Base-by-base conservation (phyloP, 2,888 invertebrate genomes). In the Odontomyia ornata region DNA sequence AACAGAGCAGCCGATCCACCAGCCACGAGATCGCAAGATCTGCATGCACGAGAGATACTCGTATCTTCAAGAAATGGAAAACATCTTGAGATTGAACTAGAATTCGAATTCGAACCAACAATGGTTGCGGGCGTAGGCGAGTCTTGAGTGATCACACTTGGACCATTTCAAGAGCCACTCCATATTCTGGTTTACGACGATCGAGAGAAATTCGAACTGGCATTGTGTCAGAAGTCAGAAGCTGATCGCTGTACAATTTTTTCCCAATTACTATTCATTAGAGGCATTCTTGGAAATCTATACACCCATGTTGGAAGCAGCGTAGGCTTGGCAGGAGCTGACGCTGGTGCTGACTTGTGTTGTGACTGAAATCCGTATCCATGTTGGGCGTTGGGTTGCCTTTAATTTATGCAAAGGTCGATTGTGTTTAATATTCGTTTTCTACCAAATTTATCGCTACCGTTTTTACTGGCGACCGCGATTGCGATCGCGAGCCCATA, bases 141-240 rank as follows among this genome's bases (percentile, higher is more conserved):
- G 73, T n/a, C 60, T 73, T 60, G 52, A 73, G 73, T 73, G 73
- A 73, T 73, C 73, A 73, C 73, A 73, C 73, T 73, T 73, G 73
- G 72, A 21, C 73, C 73, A 36, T 60, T 73, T 73, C 57, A 43
- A 73, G 23, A 43, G 27, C 23, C 57, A 30, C 73, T 73, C 43
- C 21, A 73, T 13, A 57, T 73, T 57, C 73, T 57, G 27, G 43
- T 73, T 36, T 73, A 60, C 56, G 25, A 47, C 71, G 52, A 52
- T 52, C 52, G 52, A 52, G 73, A 60, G 73, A 60, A 73, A 60
- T 60, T 73, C 46, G 57, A 60, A 57, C 73, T 73, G 73, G 73
- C 60, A 43, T 73, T 73, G 73, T 73, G 73, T 73, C 71, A 18
- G 52, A 52, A 18, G n/a, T 52, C 60, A 73, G 73, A 73, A 73